Evolutionary conservation across 1,140 invertebrate species (phyloP).

Genomic region (Ceratosolen fusciceps): DNA sequence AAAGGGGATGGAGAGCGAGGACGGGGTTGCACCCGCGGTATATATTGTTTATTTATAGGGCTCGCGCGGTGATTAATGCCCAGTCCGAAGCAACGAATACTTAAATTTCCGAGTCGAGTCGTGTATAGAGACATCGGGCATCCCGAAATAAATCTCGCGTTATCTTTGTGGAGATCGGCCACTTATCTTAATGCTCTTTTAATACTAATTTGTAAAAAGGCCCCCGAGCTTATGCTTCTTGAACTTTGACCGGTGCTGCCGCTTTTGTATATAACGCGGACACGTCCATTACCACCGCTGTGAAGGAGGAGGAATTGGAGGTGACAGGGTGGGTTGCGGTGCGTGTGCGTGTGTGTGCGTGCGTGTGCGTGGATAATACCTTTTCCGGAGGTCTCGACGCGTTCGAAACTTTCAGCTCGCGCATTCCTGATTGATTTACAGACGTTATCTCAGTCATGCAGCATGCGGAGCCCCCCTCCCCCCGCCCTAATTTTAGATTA

Average conservation of each 20-base stretch:
- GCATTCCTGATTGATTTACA: constrained; percentile 5
- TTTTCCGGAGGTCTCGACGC: not conserved
- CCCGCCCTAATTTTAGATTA: not conserved
- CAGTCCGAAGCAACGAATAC: too few species aligned
- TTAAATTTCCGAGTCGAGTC: too few species aligned
- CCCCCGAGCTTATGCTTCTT: not conserved
- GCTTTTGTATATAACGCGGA: not conserved
- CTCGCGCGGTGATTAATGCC: too few species aligned
- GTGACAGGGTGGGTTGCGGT: too few species aligned
- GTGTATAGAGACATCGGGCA: too few species aligned
- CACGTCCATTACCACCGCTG: constrained; percentile 5
- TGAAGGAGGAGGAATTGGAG: too few species aligned
- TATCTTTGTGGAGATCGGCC: not conserved
- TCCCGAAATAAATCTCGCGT: not conserved
- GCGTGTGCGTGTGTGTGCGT: too few species aligned
- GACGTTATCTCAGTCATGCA: constrained; percentile 20
- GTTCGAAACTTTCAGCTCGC: not conserved
- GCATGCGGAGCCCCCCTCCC: not conserved
- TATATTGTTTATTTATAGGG: too few species aligned
- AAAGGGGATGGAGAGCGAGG: too few species aligned
- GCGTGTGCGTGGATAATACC: constrained; percentile 6
- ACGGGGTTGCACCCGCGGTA: too few species aligned
- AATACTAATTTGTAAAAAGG: not conserved
- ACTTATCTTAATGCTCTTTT: not conserved
- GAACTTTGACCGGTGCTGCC: not conserved